Evolutionary conservation across 1,140 invertebrate species (phyloP), one percentile per base, ranked within the genome.

Genomic region (Pachypeltis micranthus): DNA sequence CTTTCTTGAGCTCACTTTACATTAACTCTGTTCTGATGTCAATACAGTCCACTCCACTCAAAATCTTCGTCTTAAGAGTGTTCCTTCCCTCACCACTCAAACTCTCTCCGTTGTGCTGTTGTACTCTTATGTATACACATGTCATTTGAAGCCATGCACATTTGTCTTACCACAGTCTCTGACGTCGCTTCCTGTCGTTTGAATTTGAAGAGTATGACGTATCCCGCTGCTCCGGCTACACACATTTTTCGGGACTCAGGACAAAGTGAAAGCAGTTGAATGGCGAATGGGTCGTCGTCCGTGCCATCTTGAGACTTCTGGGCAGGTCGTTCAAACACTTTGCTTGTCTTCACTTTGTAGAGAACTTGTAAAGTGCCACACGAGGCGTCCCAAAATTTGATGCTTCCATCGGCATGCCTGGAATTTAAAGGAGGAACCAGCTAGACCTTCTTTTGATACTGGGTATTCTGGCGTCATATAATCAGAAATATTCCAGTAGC

Each of bases 311-410:
- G 67, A 65, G 68, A 74, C 63, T 73, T 72, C 14, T 72, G 66
- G 64, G 72, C 75, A 39, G 82, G 80, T 71, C 87, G 85, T 74
- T 96, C 90, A 78, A 96, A 96, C 58, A 94, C 83, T 73, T 66
- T 69, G 55, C 54, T 90, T 71, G 93, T 96, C 80, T 98, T 98
- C 70, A 98, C 77, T 83, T 97, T 97, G 79, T 98, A 98, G 69
- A 99, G 82, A 65, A 97, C 87, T 79, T 95, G 92, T 14, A 99
- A 79, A 29, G 87, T 88, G 47, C 91, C 90, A 59, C 91, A 89
- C 66, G 92, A 94, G 7, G 93, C 92, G 76, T 98, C 94, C 94
- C 95, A 98, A 77, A 97, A 97, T 75, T 96, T 96, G 64, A 97
- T 81, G 70, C 90, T 94, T 47, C 94, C 94, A 77, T 98, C 94